A percentile compares a stretch with the other conserved stretches of the same genome.
phyloP scores from a whole-genome alignment of 2,888 invertebrate species.

The Leptopterna dolabrata region DNA sequence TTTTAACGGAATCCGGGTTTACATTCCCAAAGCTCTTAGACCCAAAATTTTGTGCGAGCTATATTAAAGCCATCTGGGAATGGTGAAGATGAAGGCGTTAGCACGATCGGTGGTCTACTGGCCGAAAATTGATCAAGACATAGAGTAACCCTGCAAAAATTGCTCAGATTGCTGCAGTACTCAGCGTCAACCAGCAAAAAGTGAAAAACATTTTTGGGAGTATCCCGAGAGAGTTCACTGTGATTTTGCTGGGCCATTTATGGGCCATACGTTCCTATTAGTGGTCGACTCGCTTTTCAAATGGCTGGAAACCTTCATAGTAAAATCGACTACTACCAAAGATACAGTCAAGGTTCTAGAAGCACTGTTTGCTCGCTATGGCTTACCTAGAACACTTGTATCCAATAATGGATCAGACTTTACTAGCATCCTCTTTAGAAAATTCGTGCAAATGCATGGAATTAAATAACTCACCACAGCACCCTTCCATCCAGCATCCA shows the following conservation, averaged over 20 bases:
- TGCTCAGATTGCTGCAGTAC: not conserved
- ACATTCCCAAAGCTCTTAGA: not conserved
- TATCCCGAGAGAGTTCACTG: slow-evolving; percentile 10
- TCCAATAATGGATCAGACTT: slow-evolving; percentile 37
- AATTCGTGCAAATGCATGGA: not conserved
- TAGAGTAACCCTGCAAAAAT: not conserved
- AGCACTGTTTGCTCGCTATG: slow-evolving; percentile 18
- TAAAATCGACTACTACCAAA: not conserved
- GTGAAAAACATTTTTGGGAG: no score
- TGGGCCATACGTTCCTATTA: not conserved
- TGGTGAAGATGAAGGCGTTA: slow-evolving; percentile 41
- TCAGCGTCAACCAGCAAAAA: not conserved
- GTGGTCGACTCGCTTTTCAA: slow-evolving; percentile 4
- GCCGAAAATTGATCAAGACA: slow-evolving; percentile 7
- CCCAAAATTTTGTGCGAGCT: slow-evolving; percentile 2
- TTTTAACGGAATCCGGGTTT: slow-evolving; percentile 29
- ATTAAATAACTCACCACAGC: slow-evolving; percentile 12
- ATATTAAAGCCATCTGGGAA: not conserved
- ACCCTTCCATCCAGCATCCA: slow-evolving; percentile 50
- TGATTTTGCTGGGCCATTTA: slow-evolving; percentile 25
- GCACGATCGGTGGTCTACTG: not conserved
- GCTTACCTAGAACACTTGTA: slow-evolving; percentile 13
- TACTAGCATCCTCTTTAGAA: not conserved
- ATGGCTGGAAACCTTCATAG: slow-evolving; percentile 19
- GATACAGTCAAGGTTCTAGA: not conserved